Evolutionary conservation across 2,888 invertebrate species (phyloP).

Genomic region (Nemapogon koenigi): DNA sequence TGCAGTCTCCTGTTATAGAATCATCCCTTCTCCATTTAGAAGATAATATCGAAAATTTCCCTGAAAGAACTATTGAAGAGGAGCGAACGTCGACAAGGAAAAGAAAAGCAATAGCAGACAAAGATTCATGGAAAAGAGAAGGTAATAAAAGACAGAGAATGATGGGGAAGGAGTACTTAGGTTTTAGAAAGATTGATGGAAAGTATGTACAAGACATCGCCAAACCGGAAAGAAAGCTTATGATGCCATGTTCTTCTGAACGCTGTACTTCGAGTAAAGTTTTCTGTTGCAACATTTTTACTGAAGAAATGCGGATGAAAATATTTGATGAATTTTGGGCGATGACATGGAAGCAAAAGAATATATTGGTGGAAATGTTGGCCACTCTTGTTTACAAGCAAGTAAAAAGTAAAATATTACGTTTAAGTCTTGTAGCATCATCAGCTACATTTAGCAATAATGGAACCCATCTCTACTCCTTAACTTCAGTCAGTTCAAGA

Average conservation of each 20-base stretch:
- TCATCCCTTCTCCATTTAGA: constrained; percentile 9
- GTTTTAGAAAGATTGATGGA: constrained; percentile 13
- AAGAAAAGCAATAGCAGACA: constrained; percentile 8
- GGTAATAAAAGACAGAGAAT: constrained; percentile 13
- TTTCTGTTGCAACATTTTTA: constrained; percentile 13
- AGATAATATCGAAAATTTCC: constrained; percentile 9
- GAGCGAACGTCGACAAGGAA: constrained; percentile 9
- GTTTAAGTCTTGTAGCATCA: too few relatives aligned
- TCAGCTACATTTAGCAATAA: too few relatives aligned
- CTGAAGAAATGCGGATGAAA: constrained; percentile 13
- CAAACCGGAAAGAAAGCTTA: constrained; percentile 12
- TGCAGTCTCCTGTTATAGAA: not conserved
- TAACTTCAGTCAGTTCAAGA: too few relatives aligned
- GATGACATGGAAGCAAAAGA: constrained; percentile 13
- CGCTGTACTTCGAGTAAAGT: constrained; percentile 13
- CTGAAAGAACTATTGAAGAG: constrained; percentile 11
- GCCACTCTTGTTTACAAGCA: too few relatives aligned
- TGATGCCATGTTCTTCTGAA: constrained; percentile 12
- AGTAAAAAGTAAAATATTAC: too few relatives aligned
- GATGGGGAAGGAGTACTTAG: constrained; percentile 1
- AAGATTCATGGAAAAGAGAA: constrained; percentile 7
- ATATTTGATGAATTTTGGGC: constrained; percentile 15
- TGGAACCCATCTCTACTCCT: too few relatives aligned
- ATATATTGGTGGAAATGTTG: too few relatives aligned
- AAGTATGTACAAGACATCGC: constrained; percentile 13